phyloP scores from a whole-genome alignment of 2,888 invertebrate genomes.

The Adelphocoris suturalis region DNA sequence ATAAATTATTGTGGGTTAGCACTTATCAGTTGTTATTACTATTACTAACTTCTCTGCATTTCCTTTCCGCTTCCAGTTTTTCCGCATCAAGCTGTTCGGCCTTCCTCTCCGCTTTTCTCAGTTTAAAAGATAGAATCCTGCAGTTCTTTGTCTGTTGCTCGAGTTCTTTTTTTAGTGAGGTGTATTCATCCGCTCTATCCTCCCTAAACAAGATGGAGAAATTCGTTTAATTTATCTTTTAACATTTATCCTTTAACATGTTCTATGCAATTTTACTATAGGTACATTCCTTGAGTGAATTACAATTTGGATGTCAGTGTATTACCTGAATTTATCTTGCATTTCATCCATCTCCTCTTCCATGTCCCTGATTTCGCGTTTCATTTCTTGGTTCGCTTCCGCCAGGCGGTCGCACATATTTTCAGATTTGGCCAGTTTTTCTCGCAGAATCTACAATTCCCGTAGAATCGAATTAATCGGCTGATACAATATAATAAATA shows the following conservation, averaged over 20 bases:
- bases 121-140: conserved; percentile 97
- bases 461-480: background rate
- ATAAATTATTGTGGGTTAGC: no score
- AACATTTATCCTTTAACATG: no score
- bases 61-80: conserved; percentile 86
- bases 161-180: conserved; percentile 94
- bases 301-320: conserved; percentile 20
- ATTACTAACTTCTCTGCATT: conserved; percentile 81
- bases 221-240: no score
- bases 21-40: background rate
- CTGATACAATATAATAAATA: no score
- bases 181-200: conserved; percentile 97
- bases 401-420: conserved; percentile 94
- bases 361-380: conserved; percentile 93
- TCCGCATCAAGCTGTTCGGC: conserved; percentile 93
- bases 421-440: conserved; percentile 93
- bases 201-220: conserved; percentile 82
- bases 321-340: conserved; percentile 94
- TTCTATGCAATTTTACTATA: no score
- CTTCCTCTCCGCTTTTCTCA: conserved; percentile 96
- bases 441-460: conserved; percentile 81
- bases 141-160: conserved; percentile 99
- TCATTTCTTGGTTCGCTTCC: conserved; percentile 97
- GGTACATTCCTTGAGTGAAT: no score
- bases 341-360: conserved; percentile 99